These are phyloP conservation scores for Dascillus cervinus DNA, from an alignment of 2,888 invertebrate genomes.

Conservation along the genomic window DNA sequence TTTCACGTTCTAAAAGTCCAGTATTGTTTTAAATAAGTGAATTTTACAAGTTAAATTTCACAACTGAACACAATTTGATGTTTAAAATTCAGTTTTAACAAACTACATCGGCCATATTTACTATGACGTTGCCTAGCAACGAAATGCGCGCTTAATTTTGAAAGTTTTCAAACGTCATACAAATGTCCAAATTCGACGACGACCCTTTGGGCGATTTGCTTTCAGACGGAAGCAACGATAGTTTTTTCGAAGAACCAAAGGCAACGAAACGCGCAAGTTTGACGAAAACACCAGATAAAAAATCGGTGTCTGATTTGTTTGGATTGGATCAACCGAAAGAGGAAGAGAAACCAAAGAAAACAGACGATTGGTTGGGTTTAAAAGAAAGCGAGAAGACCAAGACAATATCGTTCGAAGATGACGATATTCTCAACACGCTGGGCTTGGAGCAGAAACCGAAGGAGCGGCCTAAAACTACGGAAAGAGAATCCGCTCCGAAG, in stretches of 20 bases:
- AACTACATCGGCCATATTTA: too few relatives aligned
- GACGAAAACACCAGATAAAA: conserved; percentile 31
- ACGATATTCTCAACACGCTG: conserved; percentile 31
- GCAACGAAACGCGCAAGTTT: conserved; percentile 25
- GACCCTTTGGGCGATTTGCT: conserved; percentile 43
- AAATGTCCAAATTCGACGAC: conserved; percentile 6
- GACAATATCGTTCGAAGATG: conserved; percentile 26
- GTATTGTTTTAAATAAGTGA: too few relatives aligned
- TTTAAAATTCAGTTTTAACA: too few relatives aligned
- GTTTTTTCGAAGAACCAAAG: conserved; percentile 60
- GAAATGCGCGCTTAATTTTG: neutral
- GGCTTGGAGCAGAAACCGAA: conserved; percentile 19
- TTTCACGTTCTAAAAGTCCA: too few relatives aligned
- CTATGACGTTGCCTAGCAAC: conserved; percentile 6
- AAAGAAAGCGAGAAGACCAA: conserved; percentile 17
- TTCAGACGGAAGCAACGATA: conserved; percentile 64
- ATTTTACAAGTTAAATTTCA: too few relatives aligned
- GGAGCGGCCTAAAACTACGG: conserved; percentile 5
- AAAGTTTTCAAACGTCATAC: too few relatives aligned
- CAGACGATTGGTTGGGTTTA: conserved; percentile 27
- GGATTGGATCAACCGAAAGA: conserved; percentile 22
- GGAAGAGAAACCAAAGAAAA: conserved; percentile 19
- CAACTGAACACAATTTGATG: too few relatives aligned
- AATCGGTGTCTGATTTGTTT: conserved; percentile 29
- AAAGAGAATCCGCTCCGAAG: conserved; percentile 12